Conservation (phyloP, 2,113 vertebrate genomes). For the Syrmaticus mikado region DNA sequence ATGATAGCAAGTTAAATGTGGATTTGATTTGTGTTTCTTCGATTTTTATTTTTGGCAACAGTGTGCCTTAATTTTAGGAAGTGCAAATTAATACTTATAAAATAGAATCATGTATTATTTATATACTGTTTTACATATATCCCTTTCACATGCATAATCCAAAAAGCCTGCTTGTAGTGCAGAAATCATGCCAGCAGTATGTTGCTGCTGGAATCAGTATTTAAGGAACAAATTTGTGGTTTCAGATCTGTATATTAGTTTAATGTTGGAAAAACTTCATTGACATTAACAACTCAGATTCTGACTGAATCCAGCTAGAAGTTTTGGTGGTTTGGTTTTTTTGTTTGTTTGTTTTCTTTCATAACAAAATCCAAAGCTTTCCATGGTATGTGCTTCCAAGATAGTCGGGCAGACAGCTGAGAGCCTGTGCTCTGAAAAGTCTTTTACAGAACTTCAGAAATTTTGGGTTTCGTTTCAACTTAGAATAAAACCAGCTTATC, state of each 20-base stretch:
- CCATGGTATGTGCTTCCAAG: background rate
- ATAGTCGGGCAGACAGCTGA: background rate
- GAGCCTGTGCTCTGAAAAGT: background rate
- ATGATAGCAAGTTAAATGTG: background rate
- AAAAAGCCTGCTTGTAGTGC: background rate
- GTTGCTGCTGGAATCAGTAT: background rate
- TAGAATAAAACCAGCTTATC: slow-evolving; percentile 15
- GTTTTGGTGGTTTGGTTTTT: no score
- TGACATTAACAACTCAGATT: background rate
- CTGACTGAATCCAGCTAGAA: background rate
- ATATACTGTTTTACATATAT: background rate
- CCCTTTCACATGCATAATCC: background rate
- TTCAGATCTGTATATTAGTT: background rate
- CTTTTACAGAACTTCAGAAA: background rate
- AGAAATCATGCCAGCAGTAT: background rate
- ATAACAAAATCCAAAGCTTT: background rate
- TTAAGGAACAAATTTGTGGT: background rate
- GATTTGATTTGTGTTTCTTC: background rate
- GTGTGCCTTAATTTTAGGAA: background rate
- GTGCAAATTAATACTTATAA: background rate
- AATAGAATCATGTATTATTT: background rate
- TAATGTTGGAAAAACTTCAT: background rate
- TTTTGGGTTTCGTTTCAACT: background rate
- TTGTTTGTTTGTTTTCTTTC: background rate
- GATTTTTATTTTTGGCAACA: background rate